Base-by-base conservation (phyloP, 2,113 vertebrate genomes). In the Indri indri region DNA sequence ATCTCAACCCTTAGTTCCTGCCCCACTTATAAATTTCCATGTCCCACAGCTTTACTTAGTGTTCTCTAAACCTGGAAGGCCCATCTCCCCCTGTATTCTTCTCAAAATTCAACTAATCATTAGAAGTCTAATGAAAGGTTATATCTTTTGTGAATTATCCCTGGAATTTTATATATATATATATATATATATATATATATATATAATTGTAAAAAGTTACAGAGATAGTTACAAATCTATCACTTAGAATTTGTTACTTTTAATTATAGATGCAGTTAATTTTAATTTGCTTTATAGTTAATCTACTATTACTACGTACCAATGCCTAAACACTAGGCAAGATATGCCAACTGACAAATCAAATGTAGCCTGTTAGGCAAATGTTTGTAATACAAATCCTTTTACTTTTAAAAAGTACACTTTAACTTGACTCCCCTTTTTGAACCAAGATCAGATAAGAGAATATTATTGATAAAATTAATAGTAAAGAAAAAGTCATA, bases 401-500 rank as follows among this genome's bases (percentile, higher is more conserved):
- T 85, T 37, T 71, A 13, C 30, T 86, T 87, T 88, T 83, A 47
- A 95, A 95, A 95, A 66, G 32, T 65, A 42, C 16, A 85, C 14
- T 66, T 95, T 50, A 96, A 79, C 17, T 40, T 61, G 84, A 2
- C 5, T 81, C 23, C 30, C 30, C 71, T 13, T 94, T 92, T 66
- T 82, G 4, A 66, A 73, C 27, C 18, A 83, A 88, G 20, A 50
- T 27, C 73, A 1, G 6, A 70, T 45, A 93, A 82, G 0, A 95
- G n/a, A 47, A 87, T 54, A 95, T 68, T 71, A 14, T 2, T 82
- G 50, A 82, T 93, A 92, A n/a, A 8, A 20, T 93, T 61, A 84
- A 0, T 18, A 84, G 68, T 82, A 40, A 96, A 93, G 52, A 73
- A 90, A 80, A 87, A 54, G 13, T 98, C 98, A 71, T 97, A 99